Base-by-base conservation (phyloP, 35 echinoderm and acorn worm genomes). In the Apostichopus californicus region DNA sequence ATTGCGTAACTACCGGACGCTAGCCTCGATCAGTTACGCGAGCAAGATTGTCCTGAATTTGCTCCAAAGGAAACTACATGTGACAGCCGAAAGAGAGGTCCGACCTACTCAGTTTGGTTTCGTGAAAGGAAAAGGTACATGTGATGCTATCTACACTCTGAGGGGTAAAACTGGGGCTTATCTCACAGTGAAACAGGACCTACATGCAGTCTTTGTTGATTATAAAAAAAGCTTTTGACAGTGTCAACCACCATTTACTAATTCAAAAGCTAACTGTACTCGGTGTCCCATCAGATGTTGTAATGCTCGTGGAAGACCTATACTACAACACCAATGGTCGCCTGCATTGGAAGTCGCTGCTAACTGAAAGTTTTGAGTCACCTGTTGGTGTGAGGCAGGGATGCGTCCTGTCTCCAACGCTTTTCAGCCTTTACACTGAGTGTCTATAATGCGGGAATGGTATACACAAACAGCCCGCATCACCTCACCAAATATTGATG, bases 11-110 rank as follows among this genome's bases (percentile, higher is more conserved):
- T 83, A 91, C 55, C 57, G 90, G 28, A 91, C 90, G 55, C 77
- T 91, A 14, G 90, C 90, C 5, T 54, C 82, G 73, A 91, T 91
- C 23, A 91, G 90, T 75, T 54, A 91, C 82, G 77, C 90, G 18
- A 83, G 90, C 73, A 91, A 91, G 53, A 91, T 91, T 54, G 90
- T 91, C 18, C 90, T 83, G n/a, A 56, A 78, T 54, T 9, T 91
- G 12, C 5, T 91, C 28, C 77, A 91, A 78, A 78, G 8, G 6
- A 8, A 17, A 78, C 34, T 46, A 1, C 1, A 11, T 9, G 9
- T 8, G 1, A 78, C 34, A 78, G 77, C 20, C 8, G 1, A 78
- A 17, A 11, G 9, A 17, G 77, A 78, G 17, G 77, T 78, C 34
- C 7, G 58, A 9, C 58, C 7, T 9, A 61, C 58, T 9, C 6